phyloP scores from a whole-genome alignment of 1,140 invertebrate genomes.

The Colletes latitarsis region DNA sequence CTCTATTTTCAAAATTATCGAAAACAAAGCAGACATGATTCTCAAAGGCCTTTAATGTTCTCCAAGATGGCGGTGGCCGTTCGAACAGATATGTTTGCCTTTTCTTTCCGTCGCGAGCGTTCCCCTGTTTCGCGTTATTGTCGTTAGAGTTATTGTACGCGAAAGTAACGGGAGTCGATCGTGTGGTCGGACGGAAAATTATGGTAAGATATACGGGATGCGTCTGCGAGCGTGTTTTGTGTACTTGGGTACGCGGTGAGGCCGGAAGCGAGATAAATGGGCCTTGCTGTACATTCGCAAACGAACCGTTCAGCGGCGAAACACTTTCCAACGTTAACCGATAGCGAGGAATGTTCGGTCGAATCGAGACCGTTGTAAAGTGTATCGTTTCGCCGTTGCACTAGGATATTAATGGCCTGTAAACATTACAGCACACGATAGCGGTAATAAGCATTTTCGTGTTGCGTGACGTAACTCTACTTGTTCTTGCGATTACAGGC shows the following conservation, averaged over 20 bases:
- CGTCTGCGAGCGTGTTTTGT: constrained; percentile 27
- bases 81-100: neutral
- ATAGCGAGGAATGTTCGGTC: constrained; percentile 1
- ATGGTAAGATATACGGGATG: constrained; percentile 36
- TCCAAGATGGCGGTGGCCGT: too few relatives aligned
- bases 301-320: constrained; percentile 9
- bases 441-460: neutral
- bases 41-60: too few relatives aligned
- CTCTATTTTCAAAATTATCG: too few relatives aligned
- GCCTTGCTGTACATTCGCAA: constrained; percentile 17
- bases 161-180: constrained; percentile 12
- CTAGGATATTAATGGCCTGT: neutral
- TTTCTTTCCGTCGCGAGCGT: neutral
- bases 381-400: neutral
- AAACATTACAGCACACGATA: neutral
- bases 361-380: neutral
- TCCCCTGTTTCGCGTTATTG: constrained; percentile 9
- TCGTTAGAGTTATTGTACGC: neutral
- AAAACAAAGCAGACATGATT: too few relatives aligned
- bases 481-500: neutral
- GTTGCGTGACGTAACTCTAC: neutral
- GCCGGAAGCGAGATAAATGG: constrained; percentile 56
- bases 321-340: constrained; percentile 23
- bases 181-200: constrained; percentile 29
- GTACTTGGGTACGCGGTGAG: constrained; percentile 10